Evolutionary conservation across 2,888 invertebrate genomes (phyloP).

Genomic region (Neuroscelio doddi): DNA sequence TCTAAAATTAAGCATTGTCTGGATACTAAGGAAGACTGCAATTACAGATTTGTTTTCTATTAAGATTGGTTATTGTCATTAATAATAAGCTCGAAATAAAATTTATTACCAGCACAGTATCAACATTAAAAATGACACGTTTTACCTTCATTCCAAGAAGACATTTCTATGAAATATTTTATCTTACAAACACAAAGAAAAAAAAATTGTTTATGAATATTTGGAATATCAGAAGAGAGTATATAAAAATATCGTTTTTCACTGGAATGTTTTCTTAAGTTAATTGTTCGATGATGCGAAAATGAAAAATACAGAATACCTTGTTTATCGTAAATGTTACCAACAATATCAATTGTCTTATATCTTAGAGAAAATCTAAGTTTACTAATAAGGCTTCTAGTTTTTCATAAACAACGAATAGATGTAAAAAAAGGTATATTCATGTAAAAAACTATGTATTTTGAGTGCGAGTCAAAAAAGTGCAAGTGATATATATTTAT

Average conservation of each 20-base stretch:
- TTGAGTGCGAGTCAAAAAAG: slow-evolving; percentile 67
- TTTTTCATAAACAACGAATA: slow-evolving; percentile 56
- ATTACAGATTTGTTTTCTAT: slow-evolving; percentile 18
- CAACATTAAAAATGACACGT: slow-evolving; percentile 2
- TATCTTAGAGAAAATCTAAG: slow-evolving; percentile 58
- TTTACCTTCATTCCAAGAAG: too few relatives aligned
- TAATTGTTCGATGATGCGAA: too few relatives aligned
- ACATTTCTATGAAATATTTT: too few relatives aligned
- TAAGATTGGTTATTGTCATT: slow-evolving; percentile 9
- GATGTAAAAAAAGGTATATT: slow-evolving; percentile 59
- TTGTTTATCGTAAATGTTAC: slow-evolving; percentile 44
- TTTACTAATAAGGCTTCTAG: slow-evolving; percentile 60
- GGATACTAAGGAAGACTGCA: slow-evolving; percentile 68
- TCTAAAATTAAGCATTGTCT: slow-evolving; percentile 63
- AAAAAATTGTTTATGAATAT: too few relatives aligned
- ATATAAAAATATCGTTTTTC: too few relatives aligned
- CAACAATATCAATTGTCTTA: slow-evolving; percentile 60
- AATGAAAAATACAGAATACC: slow-evolving; percentile 3
- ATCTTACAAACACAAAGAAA: too few relatives aligned
- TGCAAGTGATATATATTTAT: slow-evolving; percentile 68
- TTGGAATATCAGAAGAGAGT: too few relatives aligned
- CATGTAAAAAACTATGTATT: slow-evolving; percentile 60
- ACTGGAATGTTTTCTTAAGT: too few relatives aligned
- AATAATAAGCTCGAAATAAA: slow-evolving; percentile 1
- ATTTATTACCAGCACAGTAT: not conserved